Conservation (phyloP, 2,888 invertebrate species). For the Mactromeris polynyma region DNA sequence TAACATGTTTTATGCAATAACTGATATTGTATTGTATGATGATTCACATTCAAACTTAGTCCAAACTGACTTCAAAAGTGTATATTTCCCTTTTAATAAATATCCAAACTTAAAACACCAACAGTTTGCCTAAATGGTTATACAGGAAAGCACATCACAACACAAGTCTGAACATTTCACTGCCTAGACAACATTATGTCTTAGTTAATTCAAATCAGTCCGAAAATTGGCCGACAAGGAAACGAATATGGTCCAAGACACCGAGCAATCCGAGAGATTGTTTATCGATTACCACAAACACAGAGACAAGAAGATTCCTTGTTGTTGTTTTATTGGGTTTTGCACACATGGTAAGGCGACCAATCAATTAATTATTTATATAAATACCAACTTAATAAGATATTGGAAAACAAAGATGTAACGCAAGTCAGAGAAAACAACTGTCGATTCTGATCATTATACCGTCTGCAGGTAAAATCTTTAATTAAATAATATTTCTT, state of each 20-base stretch:
- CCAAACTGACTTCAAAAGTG: neutral
- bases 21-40: too few species aligned
- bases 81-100: too few species aligned
- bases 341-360: neutral
- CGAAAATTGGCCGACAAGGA: neutral
- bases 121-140: too few species aligned
- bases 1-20: too few species aligned
- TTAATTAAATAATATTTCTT: neutral
- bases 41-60: too few species aligned
- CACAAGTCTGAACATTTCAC: too few species aligned
- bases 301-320: slow-evolving; percentile 17
- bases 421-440: neutral
- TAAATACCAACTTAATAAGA: neutral
- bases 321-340: slow-evolving; percentile 23
- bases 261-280: neutral
- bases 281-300: slow-evolving; percentile 24
- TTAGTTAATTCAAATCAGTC: neutral
- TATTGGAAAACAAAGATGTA: neutral
- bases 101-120: too few species aligned
- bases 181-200: neutral
- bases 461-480: neutral
- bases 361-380: slow-evolving; percentile 30
- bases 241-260: neutral
- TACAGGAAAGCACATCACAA: too few species aligned
- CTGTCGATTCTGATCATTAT: neutral